These are phyloP conservation scores for Sciurus carolinensis DNA, from an alignment of 2,797 vertebrate species.

Conservation along the genomic window DNA sequence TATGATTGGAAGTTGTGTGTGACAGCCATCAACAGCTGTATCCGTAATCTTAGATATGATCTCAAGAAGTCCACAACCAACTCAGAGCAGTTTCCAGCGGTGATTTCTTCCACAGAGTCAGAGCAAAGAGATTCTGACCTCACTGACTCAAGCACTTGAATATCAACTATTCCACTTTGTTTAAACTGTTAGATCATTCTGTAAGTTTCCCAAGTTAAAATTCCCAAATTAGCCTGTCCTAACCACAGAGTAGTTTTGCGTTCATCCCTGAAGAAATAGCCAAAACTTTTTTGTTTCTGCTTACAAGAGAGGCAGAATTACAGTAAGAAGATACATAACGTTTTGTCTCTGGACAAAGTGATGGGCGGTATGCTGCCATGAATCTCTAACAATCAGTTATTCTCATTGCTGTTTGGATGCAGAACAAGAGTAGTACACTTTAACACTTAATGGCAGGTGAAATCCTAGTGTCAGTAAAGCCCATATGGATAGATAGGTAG, in stretches of 20 bases:
- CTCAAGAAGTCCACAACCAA: conserved; percentile 70
- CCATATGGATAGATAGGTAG: neutral
- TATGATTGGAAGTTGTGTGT: conserved; percentile 92
- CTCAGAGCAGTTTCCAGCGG: neutral
- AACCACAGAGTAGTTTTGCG: neutral
- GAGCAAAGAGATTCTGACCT: neutral
- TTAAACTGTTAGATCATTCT: neutral
- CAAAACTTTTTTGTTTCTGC: conserved; percentile 59
- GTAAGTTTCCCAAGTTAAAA: conserved; percentile 66
- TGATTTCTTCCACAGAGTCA: conserved; percentile 1
- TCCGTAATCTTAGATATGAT: conserved; percentile 88
- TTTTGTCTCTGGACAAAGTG: conserved; percentile 7
- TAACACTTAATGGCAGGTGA: neutral
- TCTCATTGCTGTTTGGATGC: conserved; percentile 47
- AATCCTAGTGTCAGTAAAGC: neutral
- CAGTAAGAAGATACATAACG: neutral
- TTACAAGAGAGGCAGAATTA: neutral
- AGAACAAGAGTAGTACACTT: neutral
- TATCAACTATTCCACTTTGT: conserved; percentile 28
- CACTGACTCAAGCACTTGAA: neutral
- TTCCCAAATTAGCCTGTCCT: conserved; percentile 35
- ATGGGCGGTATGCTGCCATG: neutral
- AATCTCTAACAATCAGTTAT: neutral
- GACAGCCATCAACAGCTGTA: conserved; percentile 90
- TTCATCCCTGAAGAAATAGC: neutral